A percentile compares a stretch with the other conserved stretches of the same genome.
These are phyloP conservation scores for Pachyrhynchus sulphureomaculatus DNA, from an alignment of 1,140 invertebrate genomes.

Conservation along the genomic window DNA sequence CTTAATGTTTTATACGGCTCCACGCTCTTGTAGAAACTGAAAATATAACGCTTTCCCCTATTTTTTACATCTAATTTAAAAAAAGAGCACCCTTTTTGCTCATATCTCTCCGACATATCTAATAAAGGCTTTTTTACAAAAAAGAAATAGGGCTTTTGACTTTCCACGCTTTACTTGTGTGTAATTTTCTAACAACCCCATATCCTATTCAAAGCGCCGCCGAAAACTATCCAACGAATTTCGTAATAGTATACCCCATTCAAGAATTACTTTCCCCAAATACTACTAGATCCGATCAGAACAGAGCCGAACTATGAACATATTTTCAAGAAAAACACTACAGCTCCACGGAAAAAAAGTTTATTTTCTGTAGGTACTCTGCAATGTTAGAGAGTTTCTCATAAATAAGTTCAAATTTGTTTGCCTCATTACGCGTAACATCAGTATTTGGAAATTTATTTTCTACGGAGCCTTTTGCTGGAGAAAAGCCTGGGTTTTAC, in stretches of 20 bases:
- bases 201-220: constrained; percentile 13
- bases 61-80: constrained; percentile 10
- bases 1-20: too few relatives aligned
- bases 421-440: too few relatives aligned
- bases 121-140: constrained; percentile 4
- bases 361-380: too few relatives aligned
- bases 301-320: background rate
- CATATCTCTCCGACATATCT: constrained; percentile 18
- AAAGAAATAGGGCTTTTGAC: constrained; percentile 11
- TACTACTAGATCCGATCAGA: background rate
- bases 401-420: too few relatives aligned
- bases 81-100: background rate
- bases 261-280: constrained; percentile 23
- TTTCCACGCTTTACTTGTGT: constrained; percentile 2
- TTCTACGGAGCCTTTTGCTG: too few relatives aligned
- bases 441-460: too few relatives aligned
- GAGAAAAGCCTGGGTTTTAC: too few relatives aligned
- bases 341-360: too few relatives aligned
- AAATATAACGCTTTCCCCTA: background rate
- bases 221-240: constrained; percentile 18
- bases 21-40: too few relatives aligned
- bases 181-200: constrained; percentile 26
- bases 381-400: too few relatives aligned
- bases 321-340: too few relatives aligned
- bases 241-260: constrained; percentile 18